Evolutionary conservation across 2,797 vertebrate species (phyloP), one percentile per base, ranked within the genome.

Genomic region (Syngnathus rostellatus): DNA sequence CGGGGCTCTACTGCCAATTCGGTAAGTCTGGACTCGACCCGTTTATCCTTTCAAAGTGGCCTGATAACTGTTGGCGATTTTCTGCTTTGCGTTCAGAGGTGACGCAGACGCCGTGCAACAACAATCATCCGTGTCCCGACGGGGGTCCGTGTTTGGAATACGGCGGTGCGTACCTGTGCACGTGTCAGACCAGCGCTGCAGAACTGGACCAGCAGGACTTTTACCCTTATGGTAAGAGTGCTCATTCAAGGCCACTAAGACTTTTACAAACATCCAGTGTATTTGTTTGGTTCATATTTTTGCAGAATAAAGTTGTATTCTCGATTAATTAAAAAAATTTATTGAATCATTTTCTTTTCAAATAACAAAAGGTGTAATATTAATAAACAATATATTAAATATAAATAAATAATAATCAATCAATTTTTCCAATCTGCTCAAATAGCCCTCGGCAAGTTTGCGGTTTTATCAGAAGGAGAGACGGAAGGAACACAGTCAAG

Each of bases 101-200:
- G 78, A 98, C 95, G 23, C 91, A 95, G 74, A 96, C 92, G 0
- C 95, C 95, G 0, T 98, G 96, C 90, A 97, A 91, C 65, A 76
- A 94, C 92, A 95, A 91, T 86, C 91, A 93, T 0, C 92, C 93
- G 23, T 99, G 96, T 76, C 96, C 96, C 0, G 94, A 96, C 0
- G 95, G 96, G 0, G 94, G 94, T 19, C 94, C 96, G 2, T 99
- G 96, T 85, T 89, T 97, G 92, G 96, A 98, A 78, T 95, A 97
- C 0, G 92, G 93, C 0, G 96, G 96, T 51, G 91, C 93, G 64
- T 97, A 97, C 85, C 92, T 97, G 48, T 99, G 96, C 0, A 95
- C 96, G 46, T 99, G 96, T 85, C 94, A 97, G 87, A 94, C 94
- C 0, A 90, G 89, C 7, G 81, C 51, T 59, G 61, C 67, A 8